Conservation (phyloP, 2,888 invertebrate species). For the Tryphoninae sp. region DNA sequence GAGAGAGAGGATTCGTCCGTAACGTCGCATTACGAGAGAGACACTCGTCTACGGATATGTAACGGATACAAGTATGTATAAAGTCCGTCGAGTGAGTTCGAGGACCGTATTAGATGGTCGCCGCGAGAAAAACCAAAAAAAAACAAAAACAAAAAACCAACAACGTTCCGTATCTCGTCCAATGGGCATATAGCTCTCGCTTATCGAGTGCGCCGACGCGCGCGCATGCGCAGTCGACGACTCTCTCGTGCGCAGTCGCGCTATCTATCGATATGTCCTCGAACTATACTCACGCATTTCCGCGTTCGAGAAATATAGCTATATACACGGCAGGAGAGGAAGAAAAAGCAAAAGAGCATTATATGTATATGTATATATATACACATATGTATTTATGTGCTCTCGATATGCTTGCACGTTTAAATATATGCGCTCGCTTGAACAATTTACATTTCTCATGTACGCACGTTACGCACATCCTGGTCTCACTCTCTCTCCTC, state of each 20-base stretch:
- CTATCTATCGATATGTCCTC: slow-evolving; percentile 56
- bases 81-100: slow-evolving; percentile 24
- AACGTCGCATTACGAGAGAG: background rate
- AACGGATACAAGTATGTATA: slow-evolving; percentile 5
- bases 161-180: slow-evolving; percentile 14
- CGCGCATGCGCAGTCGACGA: slow-evolving; percentile 11
- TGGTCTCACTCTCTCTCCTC: slow-evolving; percentile 7
- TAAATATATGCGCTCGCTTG: slow-evolving; percentile 1
- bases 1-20: slow-evolving; percentile 2
- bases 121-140: background rate
- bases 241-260: background rate
- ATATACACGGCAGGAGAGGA: background rate
- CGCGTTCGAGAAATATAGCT: slow-evolving; percentile 43
- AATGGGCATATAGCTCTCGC: slow-evolving; percentile 25
- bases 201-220: slow-evolving; percentile 50
- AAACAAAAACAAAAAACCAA: background rate
- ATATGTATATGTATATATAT: background rate
- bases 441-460: slow-evolving; percentile 49
- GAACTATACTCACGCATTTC: slow-evolving; percentile 56
- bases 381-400: background rate
- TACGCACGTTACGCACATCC: slow-evolving; percentile 49
- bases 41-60: background rate
- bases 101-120: slow-evolving; percentile 25
- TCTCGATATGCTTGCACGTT: slow-evolving; percentile 8
- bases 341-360: background rate